These are phyloP conservation scores for Muscicapa striata DNA, from an alignment of 2,797 vertebrate species.

Conservation along the genomic window DNA sequence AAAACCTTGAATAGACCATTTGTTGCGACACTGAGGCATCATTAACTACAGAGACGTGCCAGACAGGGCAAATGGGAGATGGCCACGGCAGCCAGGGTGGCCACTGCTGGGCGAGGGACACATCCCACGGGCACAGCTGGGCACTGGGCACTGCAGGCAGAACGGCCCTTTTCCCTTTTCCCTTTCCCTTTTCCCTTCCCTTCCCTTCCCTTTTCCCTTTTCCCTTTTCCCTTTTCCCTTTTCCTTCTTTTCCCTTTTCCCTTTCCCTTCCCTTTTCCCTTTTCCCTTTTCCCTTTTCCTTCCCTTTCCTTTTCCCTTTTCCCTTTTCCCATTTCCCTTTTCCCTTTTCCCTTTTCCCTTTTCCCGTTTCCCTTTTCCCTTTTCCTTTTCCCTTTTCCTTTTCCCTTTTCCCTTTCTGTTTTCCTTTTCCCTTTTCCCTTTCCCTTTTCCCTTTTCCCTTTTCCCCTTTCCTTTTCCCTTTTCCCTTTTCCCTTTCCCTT, in stretches of 20 bases:
- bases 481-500: too few species aligned
- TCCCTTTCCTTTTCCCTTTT: background rate
- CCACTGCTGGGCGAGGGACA: background rate
- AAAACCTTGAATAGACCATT: conserved; percentile 46
- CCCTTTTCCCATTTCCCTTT: background rate
- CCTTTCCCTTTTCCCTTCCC: too few species aligned
- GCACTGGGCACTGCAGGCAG: too few species aligned
- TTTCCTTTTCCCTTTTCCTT: too few species aligned
- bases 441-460: too few species aligned
- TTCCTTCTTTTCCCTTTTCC: background rate
- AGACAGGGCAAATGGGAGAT: background rate
- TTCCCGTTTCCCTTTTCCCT: too few species aligned
- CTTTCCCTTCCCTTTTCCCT: background rate
- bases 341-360: background rate
- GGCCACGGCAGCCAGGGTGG: background rate
- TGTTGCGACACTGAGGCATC: background rate
- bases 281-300: background rate
- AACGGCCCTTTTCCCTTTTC: background rate
- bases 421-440: too few species aligned
- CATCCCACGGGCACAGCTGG: background rate
- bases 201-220: background rate
- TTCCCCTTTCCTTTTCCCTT: too few species aligned
- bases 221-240: background rate
- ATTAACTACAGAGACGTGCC: background rate
- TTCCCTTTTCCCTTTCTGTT: background rate